A percentile compares a stretch with the other conserved stretches of the same genome.
phyloP scores from a whole-genome alignment of 2,888 invertebrate genomes.

The Napeogenes sylphis region DNA sequence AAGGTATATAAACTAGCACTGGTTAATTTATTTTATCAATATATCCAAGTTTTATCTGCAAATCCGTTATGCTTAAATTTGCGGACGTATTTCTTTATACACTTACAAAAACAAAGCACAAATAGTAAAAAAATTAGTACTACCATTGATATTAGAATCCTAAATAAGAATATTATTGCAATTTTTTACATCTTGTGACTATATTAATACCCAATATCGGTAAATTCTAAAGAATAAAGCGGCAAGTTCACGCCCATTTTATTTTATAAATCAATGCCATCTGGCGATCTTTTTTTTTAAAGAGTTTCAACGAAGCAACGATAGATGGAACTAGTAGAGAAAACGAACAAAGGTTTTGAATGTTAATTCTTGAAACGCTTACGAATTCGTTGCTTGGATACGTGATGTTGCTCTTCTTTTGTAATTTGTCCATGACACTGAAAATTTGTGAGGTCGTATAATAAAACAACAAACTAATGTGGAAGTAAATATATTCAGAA shows the following conservation, averaged over 20 bases:
- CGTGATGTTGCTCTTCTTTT: conserved; percentile 2
- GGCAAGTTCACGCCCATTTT: background rate
- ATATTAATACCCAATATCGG: no score
- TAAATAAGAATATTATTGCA: no score
- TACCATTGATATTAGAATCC: no score
- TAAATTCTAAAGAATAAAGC: no score
- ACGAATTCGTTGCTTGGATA: conserved; percentile 1
- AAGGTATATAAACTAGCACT: no score
- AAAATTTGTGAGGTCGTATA: conserved; percentile 12
- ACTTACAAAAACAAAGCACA: no score
- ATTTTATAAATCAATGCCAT: background rate
- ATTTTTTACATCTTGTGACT: no score
- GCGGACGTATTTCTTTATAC: no score
- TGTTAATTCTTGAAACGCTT: background rate
- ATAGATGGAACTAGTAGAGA: background rate
- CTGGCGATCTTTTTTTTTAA: background rate
- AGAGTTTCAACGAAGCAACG: background rate
- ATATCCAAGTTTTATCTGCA: no score
- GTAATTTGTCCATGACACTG: conserved; percentile 4
- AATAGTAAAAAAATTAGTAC: no score
- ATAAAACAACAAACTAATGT: conserved; percentile 51
- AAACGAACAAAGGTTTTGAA: conserved; percentile 5
- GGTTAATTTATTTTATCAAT: no score
- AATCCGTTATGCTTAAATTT: no score
- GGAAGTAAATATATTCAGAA: conserved; percentile 78